Evolutionary conservation across 2,888 invertebrate species (phyloP), one percentile per base, ranked within the genome.

Genomic region (Tinea semifulvella): DNA sequence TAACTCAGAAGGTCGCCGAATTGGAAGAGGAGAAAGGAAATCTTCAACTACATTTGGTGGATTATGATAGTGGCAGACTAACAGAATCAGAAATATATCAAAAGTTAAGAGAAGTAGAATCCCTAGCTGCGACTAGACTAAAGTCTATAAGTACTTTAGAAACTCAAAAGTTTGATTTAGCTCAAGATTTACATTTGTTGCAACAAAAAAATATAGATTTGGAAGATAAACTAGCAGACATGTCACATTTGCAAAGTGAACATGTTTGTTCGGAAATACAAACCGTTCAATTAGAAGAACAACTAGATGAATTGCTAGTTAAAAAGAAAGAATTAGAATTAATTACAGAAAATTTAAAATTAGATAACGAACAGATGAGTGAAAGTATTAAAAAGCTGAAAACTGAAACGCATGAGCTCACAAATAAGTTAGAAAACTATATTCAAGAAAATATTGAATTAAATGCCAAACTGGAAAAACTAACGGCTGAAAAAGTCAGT

Each of bases 21-120:
- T 71, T 96, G 51, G 93, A 94, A 73, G 93, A 94, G 68, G 95
- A 95, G 73, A 95, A 94, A 76, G 94, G 94, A 57, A 92, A 93
- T 74, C 85, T 95, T 61, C 93, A 94, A 73, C 80, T 94, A 63
- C 89, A 89, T 74, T 84, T 92, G 63, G 88, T 92, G 56, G 91
- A 92, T 73, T 88, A 89, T 71, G 90, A 90, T 65, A 88, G 88
- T 67, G 84, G 85, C 56, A 83, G 87, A 85, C 77, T 81, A 51
- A 79, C 80, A 3, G 81, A 81, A 60, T 70, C 80, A n/a, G 80
- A 81, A 50, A 60, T 79, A 39, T 79, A 77, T 55, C 79, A 74
- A 53, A 81, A 76, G 56, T 59, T 82, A 55, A 57, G 75, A 27
- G 80, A 80, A 59, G 68, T 71, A 61, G 82, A 82, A 56, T 71